Conservation (phyloP, 2,888 invertebrate genomes). For the Trilocha varians region DNA sequence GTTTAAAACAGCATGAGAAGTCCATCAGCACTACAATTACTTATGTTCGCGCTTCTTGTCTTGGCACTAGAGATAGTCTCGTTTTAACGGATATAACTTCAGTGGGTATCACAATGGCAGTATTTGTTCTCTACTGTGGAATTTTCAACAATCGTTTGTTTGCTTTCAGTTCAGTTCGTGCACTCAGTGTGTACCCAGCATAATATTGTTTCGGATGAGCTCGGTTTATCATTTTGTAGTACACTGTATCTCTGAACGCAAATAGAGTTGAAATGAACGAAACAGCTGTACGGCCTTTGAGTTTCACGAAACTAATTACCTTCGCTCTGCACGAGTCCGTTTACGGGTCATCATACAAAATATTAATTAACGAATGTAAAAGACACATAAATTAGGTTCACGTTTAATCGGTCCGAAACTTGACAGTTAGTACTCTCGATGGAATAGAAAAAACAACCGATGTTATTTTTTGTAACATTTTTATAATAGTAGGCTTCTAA, state of each 20-base stretch:
- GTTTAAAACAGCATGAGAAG: no score
- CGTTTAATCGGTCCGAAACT: conserved; percentile 11
- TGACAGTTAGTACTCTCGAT: conserved; percentile 14
- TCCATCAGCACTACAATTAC: no score
- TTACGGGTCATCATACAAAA: conserved; percentile 16
- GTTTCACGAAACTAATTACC: conserved; percentile 8
- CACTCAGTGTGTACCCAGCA: background rate
- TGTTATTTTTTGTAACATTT: no score
- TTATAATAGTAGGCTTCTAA: no score
- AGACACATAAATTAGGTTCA: conserved; percentile 20
- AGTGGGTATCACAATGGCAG: no score
- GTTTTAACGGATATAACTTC: no score
- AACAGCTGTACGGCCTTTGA: background rate
- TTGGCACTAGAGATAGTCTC: no score
- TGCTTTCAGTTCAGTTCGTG: background rate
- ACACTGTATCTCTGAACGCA: background rate
- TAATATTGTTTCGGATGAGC: background rate
- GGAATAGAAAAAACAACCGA: background rate
- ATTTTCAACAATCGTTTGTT: background rate
- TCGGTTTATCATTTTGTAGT: background rate
- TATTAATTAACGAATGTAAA: conserved; percentile 23
- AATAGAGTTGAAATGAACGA: background rate
- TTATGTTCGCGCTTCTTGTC: no score
- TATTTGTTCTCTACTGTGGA: no score
- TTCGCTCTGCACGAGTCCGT: conserved; percentile 19